These are phyloP conservation scores for Congeria kusceri DNA, from an alignment of 2,888 invertebrate genomes.

Conservation along the genomic window DNA sequence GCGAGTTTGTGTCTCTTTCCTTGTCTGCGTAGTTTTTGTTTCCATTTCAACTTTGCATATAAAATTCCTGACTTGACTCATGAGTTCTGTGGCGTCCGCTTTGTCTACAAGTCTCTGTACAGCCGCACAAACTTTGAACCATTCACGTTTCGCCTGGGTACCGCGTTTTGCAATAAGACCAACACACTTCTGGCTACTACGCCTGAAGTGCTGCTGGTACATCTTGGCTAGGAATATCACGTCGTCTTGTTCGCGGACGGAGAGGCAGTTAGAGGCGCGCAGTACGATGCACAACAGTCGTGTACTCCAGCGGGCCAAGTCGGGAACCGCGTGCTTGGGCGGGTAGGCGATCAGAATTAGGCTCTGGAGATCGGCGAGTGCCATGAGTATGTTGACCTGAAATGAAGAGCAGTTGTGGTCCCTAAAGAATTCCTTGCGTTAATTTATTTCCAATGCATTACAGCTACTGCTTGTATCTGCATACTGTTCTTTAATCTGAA, in stretches of 20 bases:
- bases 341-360: slow-evolving; percentile 37
- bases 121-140: slow-evolving; percentile 35
- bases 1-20: slow-evolving; percentile 24
- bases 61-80: slow-evolving; percentile 49
- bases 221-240: slow-evolving; percentile 27
- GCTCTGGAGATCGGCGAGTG: slow-evolving; percentile 3
- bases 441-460: too few relatives aligned
- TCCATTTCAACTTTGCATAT: slow-evolving; percentile 49
- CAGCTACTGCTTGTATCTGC: too few relatives aligned
- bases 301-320: slow-evolving; percentile 36
- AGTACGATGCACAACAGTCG: slow-evolving; percentile 44
- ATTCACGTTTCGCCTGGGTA: slow-evolving; percentile 27
- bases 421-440: too few relatives aligned
- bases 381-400: slow-evolving; percentile 16
- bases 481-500: too few relatives aligned
- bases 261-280: slow-evolving; percentile 28
- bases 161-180: slow-evolving; percentile 14
- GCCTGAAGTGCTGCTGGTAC: slow-evolving; percentile 21
- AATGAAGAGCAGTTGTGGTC: not conserved
- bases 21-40: slow-evolving; percentile 17
- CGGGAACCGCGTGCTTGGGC: slow-evolving; percentile 9
- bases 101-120: slow-evolving; percentile 47
- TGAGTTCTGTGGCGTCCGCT: slow-evolving; percentile 26
- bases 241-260: slow-evolving; percentile 31
- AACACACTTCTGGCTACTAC: not conserved